A percentile compares a stretch with the other conserved stretches of the same genome.
Conservation (phyloP, 2,888 invertebrate genomes). For the Pecten maximus region DNA sequence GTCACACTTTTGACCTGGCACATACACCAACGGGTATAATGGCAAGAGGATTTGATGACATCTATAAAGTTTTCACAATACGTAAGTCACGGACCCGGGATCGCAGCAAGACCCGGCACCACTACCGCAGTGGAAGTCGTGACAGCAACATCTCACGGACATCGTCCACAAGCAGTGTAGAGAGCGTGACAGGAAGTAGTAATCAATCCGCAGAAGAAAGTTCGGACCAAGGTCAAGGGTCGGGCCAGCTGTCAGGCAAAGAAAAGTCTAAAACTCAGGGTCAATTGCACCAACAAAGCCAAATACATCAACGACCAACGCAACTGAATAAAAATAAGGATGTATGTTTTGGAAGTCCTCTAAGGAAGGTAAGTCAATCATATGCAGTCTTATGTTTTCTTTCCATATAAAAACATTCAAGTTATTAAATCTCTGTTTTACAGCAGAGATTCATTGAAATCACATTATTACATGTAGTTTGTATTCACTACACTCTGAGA, state of each 20-base stretch:
- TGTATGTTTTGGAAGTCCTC: slow-evolving; percentile 75
- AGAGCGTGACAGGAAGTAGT: slow-evolving; percentile 42
- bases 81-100: slow-evolving; percentile 65
- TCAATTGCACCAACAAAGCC: neutral
- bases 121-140: slow-evolving; percentile 63
- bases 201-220: slow-evolving; percentile 32
- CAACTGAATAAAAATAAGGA: slow-evolving; percentile 62
- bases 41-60: slow-evolving; percentile 86
- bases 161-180: slow-evolving; percentile 61
- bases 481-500: too few relatives aligned
- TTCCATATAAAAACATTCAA: too few relatives aligned
- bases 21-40: slow-evolving; percentile 95
- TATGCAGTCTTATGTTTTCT: too few relatives aligned
- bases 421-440: too few relatives aligned
- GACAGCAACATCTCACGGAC: slow-evolving; percentile 57
- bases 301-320: slow-evolving; percentile 12
- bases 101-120: slow-evolving; percentile 54
- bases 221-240: neutral
- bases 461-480: too few relatives aligned
- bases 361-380: slow-evolving; percentile 61
- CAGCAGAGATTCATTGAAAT: too few relatives aligned
- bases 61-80: slow-evolving; percentile 79
- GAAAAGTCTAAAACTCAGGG: slow-evolving; percentile 8
- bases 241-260: slow-evolving; percentile 40
- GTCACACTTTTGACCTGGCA: slow-evolving; percentile 96